Evolutionary conservation across 2,113 vertebrate genomes (phyloP).

Genomic region (Myiozetetes cayanensis): DNA sequence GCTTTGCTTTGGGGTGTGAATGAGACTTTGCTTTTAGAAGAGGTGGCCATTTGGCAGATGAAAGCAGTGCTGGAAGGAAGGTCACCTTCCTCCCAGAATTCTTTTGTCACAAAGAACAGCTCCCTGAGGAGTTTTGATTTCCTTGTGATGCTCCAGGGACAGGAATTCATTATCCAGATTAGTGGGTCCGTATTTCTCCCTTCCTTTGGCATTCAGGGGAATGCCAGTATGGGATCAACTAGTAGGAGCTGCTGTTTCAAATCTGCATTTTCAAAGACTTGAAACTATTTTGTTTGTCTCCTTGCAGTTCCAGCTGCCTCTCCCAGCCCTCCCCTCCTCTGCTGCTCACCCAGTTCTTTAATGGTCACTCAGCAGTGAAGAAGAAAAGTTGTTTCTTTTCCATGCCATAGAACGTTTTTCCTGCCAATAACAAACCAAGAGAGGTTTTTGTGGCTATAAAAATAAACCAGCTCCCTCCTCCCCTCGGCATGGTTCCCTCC

Average conservation of each 20-base stretch:
- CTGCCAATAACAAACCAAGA: neutral
- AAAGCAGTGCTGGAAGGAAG: neutral
- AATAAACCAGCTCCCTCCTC: neutral
- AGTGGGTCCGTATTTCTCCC: neutral
- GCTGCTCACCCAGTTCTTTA: neutral
- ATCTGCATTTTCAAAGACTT: neutral
- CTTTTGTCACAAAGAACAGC: neutral
- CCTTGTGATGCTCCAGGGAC: neutral
- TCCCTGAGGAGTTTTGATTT: neutral
- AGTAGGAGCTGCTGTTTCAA: neutral
- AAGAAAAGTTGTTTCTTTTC: neutral
- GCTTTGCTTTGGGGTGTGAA: neutral
- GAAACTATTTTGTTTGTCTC: neutral
- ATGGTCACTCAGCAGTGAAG: neutral
- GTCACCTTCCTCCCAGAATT: neutral
- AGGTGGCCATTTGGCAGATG: neutral
- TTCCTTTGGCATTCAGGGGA: neutral
- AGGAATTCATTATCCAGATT: neutral
- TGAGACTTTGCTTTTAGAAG: neutral
- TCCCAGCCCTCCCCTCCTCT: neutral
- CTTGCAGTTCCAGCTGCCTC: neutral
- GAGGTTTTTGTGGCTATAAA: neutral
- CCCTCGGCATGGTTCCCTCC: neutral
- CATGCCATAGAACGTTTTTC: neutral
- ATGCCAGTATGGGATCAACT: neutral